These are phyloP conservation scores for Diadegma fenestrale DNA, from an alignment of 2,888 invertebrate genomes.

Conservation along the genomic window DNA sequence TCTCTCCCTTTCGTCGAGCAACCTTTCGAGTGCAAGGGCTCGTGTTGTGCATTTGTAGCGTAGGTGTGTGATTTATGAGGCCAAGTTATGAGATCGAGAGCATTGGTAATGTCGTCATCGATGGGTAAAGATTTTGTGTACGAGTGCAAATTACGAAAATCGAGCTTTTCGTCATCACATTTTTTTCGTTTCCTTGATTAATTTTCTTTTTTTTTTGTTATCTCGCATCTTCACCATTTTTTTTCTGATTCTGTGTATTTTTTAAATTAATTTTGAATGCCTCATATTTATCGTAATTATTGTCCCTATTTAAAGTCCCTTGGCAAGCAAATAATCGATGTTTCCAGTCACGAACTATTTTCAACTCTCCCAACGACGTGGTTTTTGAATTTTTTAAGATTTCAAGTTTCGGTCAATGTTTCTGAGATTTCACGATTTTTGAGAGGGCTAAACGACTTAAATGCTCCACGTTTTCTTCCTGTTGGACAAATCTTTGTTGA, in stretches of 20 bases:
- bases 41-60: constrained; percentile 36
- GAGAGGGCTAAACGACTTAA: background rate
- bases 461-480: background rate
- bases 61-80: constrained; percentile 38
- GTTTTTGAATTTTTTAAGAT: background rate
- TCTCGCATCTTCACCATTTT: constrained; percentile 77
- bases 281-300: constrained; percentile 70
- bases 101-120: constrained; percentile 10
- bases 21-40: background rate
- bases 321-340: constrained; percentile 6
- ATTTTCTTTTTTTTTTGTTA: constrained; percentile 41
- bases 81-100: constrained; percentile 33
- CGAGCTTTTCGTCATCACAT: constrained; percentile 55
- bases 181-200: constrained; percentile 49
- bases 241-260: constrained; percentile 6
- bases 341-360: constrained; percentile 1
- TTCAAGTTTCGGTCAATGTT: background rate
- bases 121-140: constrained; percentile 53
- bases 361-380: background rate
- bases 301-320: constrained; percentile 22
- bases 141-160: constrained; percentile 37
- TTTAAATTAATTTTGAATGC: constrained; percentile 68
- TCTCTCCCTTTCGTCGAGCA: constrained; percentile 84
- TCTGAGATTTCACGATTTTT: background rate
- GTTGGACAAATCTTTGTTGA: constrained; percentile 49